Percentiles rank a stretch among this genome's conserved stretches.
Evolutionary conservation across 2,113 vertebrate species (phyloP).

Genomic region (Pimephales promelas): DNA sequence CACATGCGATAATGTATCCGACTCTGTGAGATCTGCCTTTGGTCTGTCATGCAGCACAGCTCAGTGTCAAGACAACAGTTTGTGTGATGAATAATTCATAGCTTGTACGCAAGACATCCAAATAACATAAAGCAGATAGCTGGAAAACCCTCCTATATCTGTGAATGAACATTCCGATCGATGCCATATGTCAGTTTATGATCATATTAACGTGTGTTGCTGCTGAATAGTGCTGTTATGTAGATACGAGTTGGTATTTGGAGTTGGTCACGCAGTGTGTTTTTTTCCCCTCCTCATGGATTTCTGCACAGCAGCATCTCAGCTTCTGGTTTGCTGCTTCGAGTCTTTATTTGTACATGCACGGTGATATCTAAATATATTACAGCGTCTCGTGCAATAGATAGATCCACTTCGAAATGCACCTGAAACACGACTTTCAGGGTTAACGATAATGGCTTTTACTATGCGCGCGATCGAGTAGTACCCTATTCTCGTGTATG

Average conservation of each 20-base stretch:
- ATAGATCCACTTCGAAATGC: background rate
- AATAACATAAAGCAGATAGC: slow-evolving; percentile 35
- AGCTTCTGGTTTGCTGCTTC: background rate
- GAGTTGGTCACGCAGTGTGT: slow-evolving; percentile 40
- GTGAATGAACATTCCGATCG: slow-evolving; percentile 25
- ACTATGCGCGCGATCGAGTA: background rate
- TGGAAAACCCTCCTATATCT: slow-evolving; percentile 16
- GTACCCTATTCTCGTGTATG: background rate
- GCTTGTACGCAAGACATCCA: slow-evolving; percentile 50
- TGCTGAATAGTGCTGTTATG: background rate
- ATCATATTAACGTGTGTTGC: background rate
- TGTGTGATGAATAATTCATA: slow-evolving; percentile 65
- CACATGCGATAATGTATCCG: background rate
- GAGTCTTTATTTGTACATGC: slow-evolving; percentile 12
- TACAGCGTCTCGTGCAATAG: background rate
- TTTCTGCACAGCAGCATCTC: slow-evolving; percentile 45
- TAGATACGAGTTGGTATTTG: slow-evolving; percentile 19
- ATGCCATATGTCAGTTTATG: background rate
- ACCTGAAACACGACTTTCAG: background rate
- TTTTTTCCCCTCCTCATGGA: background rate
- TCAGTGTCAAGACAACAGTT: slow-evolving; percentile 51
- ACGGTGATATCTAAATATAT: background rate
- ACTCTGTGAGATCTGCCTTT: slow-evolving; percentile 8
- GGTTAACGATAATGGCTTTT: background rate
- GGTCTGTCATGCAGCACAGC: slow-evolving; percentile 51